Percentiles rank a stretch among this genome's conserved stretches.
Evolutionary conservation across 2,888 invertebrate species (phyloP).

Genomic region (Sylvicola fuscatus): DNA sequence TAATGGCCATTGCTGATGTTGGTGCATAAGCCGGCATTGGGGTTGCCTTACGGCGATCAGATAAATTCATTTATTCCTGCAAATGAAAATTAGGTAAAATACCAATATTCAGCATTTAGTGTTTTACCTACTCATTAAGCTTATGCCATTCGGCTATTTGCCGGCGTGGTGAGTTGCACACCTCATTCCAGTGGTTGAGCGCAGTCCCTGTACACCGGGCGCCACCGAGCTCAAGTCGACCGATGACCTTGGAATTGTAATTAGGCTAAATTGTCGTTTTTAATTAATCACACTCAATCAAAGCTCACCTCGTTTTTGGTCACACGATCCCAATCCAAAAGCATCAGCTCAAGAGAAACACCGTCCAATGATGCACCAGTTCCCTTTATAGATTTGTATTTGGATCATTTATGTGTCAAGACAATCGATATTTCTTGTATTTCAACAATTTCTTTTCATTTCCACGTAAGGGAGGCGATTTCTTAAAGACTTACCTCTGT

Average conservation of each 20-base stretch:
- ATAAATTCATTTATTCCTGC: no score
- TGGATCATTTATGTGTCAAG: not conserved
- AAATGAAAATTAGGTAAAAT: no score
- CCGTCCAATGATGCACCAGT: slow-evolving; percentile 23
- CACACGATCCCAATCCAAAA: slow-evolving; percentile 91
- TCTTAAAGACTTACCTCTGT: slow-evolving; percentile 26
- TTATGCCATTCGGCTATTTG: slow-evolving; percentile 99
- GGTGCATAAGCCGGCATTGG: no score
- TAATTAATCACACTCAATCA: not conserved
- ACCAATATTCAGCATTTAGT: no score
- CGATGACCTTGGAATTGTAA: slow-evolving; percentile 54
- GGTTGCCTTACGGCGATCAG: no score
- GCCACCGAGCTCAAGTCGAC: slow-evolving; percentile 81
- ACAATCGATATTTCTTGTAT: no score
- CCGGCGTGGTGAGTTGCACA: slow-evolving; percentile 86
- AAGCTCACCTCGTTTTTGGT: slow-evolving; percentile 82
- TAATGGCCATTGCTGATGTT: no score
- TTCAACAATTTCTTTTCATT: no score
- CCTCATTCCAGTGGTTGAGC: slow-evolving; percentile 92
- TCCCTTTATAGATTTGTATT: slow-evolving; percentile 13
- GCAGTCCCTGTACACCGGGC: slow-evolving; percentile 60
- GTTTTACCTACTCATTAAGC: slow-evolving; percentile 65
- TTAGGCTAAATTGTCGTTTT: not conserved
- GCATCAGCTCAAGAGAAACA: slow-evolving; percentile 25
- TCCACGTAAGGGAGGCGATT: no score